Conservation (phyloP, 2,888 invertebrate genomes). For the Folsomia candida region DNA sequence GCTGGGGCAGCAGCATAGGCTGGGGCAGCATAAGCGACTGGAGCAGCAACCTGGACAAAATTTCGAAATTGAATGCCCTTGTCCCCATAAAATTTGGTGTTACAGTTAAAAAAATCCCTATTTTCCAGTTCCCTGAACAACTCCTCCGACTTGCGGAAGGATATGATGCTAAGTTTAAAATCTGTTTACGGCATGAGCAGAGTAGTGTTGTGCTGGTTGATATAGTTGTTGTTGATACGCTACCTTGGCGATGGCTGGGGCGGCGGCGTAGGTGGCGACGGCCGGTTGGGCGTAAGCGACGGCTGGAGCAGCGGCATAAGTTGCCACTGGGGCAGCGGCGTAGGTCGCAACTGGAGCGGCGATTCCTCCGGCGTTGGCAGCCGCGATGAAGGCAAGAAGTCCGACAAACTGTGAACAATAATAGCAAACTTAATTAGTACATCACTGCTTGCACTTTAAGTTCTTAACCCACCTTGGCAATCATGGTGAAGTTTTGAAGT, state of each 20-base stretch:
- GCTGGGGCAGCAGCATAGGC: not conserved
- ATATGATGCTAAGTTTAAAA: no score
- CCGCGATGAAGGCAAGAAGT: constrained; percentile 33
- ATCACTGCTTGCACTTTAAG: not conserved
- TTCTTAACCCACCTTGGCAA: not conserved
- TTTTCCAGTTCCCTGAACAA: no score
- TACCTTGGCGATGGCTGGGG: no score
- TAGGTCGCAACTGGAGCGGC: constrained; percentile 29
- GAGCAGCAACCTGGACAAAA: no score
- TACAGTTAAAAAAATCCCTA: no score
- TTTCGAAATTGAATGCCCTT: no score
- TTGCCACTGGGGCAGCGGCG: constrained; percentile 7
- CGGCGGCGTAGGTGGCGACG: no score
- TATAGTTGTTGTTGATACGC: no score
- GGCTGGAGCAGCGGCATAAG: no score
- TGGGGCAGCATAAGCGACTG: not conserved
- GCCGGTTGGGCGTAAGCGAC: constrained; percentile 20
- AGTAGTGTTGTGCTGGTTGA: not conserved
- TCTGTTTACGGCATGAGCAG: not conserved
- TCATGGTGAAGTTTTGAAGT: not conserved
- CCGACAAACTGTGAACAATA: constrained; percentile 35
- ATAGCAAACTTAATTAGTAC: not conserved
- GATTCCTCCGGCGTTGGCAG: constrained; percentile 27
- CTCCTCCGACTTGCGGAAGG: no score
- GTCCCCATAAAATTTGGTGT: no score